These are phyloP conservation scores for Perizoma affinitatum DNA, from an alignment of 2,888 invertebrate genomes.

Conservation along the genomic window DNA sequence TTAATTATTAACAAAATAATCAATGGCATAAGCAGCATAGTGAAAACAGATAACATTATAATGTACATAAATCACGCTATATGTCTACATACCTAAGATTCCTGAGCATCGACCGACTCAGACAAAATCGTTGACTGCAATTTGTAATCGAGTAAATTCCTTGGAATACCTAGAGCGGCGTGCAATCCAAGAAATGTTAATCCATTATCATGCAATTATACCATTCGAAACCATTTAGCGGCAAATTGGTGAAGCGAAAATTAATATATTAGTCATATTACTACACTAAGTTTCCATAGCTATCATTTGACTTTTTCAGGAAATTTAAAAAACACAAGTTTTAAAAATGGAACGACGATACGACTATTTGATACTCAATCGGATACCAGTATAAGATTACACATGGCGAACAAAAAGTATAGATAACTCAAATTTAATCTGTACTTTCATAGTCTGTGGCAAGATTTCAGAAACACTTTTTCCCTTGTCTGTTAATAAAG, in stretches of 20 bases:
- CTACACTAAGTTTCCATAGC: too few relatives aligned
- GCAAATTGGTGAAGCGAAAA: slow-evolving; percentile 19
- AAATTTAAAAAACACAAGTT: too few relatives aligned
- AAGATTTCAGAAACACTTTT: too few relatives aligned
- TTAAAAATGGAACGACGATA: too few relatives aligned
- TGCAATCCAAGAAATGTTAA: slow-evolving; percentile 27
- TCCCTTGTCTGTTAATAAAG: too few relatives aligned
- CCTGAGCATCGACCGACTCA: slow-evolving; percentile 5
- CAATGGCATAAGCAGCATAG: not conserved
- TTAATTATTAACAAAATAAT: too few relatives aligned
- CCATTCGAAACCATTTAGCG: slow-evolving; percentile 17
- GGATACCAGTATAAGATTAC: too few relatives aligned
- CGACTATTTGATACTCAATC: too few relatives aligned
- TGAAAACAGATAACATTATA: slow-evolving; percentile 10
- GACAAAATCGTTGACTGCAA: slow-evolving; percentile 12
- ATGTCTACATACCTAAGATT: slow-evolving; percentile 11
- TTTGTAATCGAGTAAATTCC: slow-evolving; percentile 26
- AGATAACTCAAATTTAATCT: too few relatives aligned
- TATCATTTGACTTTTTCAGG: too few relatives aligned
- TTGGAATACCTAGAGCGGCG: slow-evolving; percentile 10
- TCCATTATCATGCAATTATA: slow-evolving; percentile 22
- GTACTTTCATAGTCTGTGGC: too few relatives aligned
- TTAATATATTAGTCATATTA: not conserved
- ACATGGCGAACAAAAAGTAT: too few relatives aligned
- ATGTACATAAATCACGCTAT: slow-evolving; percentile 13